Evolutionary conservation across 2,888 invertebrate genomes (phyloP).

Genomic region (Stenotaenia linearis): DNA sequence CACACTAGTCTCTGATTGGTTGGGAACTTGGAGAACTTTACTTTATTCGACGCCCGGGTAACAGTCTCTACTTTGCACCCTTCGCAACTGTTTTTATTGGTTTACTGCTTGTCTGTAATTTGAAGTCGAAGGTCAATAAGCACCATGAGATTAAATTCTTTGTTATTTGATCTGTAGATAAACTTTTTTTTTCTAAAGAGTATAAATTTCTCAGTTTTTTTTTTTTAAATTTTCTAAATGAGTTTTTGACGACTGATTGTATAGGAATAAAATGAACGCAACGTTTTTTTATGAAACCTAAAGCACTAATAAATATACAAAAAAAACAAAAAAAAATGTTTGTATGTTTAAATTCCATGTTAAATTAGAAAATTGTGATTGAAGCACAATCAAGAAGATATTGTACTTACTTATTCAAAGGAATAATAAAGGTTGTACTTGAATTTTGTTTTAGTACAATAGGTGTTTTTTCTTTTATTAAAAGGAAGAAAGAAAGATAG

Average conservation of each 20-base stretch:
- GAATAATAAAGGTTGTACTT: too few species aligned
- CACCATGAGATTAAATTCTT: not conserved
- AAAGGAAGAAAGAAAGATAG: not conserved
- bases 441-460: too few species aligned
- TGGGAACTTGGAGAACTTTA: not conserved
- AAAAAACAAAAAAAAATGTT: too few species aligned
- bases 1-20: not conserved
- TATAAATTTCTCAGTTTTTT: not conserved
- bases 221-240: too few species aligned
- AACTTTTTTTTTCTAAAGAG: not conserved
- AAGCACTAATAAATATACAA: too few species aligned
- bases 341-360: too few species aligned
- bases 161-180: not conserved
- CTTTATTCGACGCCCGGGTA: not conserved
- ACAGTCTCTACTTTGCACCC: not conserved
- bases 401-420: too few species aligned
- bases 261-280: too few species aligned
- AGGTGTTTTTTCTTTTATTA: not conserved
- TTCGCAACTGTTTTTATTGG: not conserved
- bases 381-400: too few species aligned
- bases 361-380: too few species aligned
- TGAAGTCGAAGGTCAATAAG: slow-evolving; percentile 8
- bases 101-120: not conserved
- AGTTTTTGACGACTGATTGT: too few species aligned
- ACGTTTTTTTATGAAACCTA: not conserved